Evolutionary conservation across 2,797 vertebrate genomes (phyloP), one percentile per base, ranked within the genome.

Genomic region (Heteromormyrus szaboi): DNA sequence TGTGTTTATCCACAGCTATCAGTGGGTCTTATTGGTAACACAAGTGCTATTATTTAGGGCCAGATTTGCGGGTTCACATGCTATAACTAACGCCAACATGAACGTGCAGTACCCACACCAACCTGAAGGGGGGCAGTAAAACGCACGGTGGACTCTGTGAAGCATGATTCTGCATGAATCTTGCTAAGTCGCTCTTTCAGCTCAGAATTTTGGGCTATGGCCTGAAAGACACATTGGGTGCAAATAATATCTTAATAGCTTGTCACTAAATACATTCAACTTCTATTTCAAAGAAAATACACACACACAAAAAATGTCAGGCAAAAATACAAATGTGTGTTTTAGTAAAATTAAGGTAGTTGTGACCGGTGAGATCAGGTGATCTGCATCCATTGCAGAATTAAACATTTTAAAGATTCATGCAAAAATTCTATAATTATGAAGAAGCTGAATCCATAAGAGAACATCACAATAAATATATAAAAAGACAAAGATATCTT

Each of bases 191-290:
- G 98, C 93, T 98, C 97, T 96, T 96, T 97, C 96, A 99, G 96
- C 91, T 99, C 98, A 96, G 97, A 96, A 93, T 98, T 99, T 95
- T 99, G 98, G 93, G 97, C 95, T 97, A 99, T 95, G 94, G 98
- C 97, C 98, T 99, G 96, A 92, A 96, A 97, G 90, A 50, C 46
- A 50, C n/a, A 50, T 84, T 50, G 17, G 17, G 72, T 44, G 33
- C 72, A 79, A 79, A 9, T 51, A 29, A 85, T 25, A 48, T 50
- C 22, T 46, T 22, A 44, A 50, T 48, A 22, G 44, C 46, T 50
- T 29, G 12, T 84, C 46, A 85, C n/a, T 46, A 51, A 50, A 85
- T 51, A 85, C 41, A 50, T 22, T 22, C 41, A 46, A 48, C n/a
- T 46, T 48, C 37, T 7, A 9, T 29, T 25, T 85, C 2, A 85